Evolutionary conservation across 92 coral and sea anemone species (phyloP).

Genomic region (Bergia sp.): DNA sequence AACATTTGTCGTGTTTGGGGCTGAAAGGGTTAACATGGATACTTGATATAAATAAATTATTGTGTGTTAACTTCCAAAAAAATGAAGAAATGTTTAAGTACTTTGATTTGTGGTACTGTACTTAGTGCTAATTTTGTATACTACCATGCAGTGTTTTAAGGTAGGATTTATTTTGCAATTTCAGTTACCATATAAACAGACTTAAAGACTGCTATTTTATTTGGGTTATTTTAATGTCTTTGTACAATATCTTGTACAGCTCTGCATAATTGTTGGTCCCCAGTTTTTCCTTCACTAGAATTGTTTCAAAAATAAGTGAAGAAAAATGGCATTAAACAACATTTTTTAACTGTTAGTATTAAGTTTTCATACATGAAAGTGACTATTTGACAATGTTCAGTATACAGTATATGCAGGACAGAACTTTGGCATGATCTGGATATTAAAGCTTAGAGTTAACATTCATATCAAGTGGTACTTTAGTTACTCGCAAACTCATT

Average conservation of each 20-base stretch:
- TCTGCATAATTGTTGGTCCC: neutral
- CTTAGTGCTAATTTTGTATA: neutral
- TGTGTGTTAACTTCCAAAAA: constrained; percentile 13
- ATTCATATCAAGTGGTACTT: neutral
- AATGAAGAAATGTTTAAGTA: neutral
- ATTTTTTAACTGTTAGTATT: constrained; percentile 4
- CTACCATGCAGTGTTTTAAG: constrained; percentile 12
- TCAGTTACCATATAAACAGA: constrained; percentile 8
- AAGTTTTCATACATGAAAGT: neutral
- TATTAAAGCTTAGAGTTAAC: constrained; percentile 5
- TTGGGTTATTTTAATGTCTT: constrained; percentile 3
- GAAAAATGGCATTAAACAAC: constrained; percentile 1
- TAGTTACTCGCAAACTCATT: constrained; percentile 1
- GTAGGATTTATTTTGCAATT: no score
- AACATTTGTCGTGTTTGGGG: no score
- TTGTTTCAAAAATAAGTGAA: neutral
- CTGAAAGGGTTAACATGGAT: neutral
- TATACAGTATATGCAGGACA: constrained; percentile 6
- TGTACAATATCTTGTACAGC: constrained; percentile 9
- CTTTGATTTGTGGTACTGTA: no score
- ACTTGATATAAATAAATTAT: neutral
- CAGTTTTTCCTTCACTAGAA: constrained; percentile 12
- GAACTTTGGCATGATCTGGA: neutral
- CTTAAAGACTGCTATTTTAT: constrained; percentile 9
- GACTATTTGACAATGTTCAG: constrained; percentile 4